Evolutionary conservation across 2,797 vertebrate species (phyloP).

Genomic region (Sternarchorhynchus goeldii): DNA sequence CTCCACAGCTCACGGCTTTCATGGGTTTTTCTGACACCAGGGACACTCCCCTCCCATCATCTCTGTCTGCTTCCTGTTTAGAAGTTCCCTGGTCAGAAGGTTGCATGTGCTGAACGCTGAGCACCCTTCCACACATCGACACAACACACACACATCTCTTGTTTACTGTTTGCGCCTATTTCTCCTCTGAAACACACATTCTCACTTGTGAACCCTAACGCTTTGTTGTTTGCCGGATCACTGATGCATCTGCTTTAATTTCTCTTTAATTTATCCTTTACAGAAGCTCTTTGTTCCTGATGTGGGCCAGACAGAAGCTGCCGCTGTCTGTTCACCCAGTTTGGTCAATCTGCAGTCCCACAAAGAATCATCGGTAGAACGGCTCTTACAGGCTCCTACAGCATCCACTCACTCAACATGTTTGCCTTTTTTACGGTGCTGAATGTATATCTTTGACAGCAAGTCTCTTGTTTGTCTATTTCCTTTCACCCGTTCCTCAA

Average conservation of each 20-base stretch:
- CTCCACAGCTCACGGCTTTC: not conserved
- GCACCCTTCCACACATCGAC: too few relatives aligned
- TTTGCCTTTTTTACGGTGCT: not conserved
- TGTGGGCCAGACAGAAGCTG: slow-evolving; percentile 61
- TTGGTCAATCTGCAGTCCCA: slow-evolving; percentile 43
- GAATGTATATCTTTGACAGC: not conserved
- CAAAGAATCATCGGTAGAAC: slow-evolving; percentile 62
- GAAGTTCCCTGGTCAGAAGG: too few relatives aligned
- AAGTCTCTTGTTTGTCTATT: not conserved
- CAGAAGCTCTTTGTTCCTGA: slow-evolving; percentile 80
- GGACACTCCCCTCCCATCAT: not conserved
- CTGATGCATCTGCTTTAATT: not conserved
- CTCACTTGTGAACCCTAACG: too few relatives aligned
- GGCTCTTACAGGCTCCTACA: not conserved
- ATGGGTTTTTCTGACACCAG: not conserved
- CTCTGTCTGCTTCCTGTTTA: not conserved
- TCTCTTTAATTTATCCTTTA: slow-evolving; percentile 44
- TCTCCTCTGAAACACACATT: too few relatives aligned
- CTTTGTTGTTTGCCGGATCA: too few relatives aligned
- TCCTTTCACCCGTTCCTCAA: too few relatives aligned
- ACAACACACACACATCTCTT: too few relatives aligned
- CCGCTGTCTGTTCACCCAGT: slow-evolving; percentile 57
- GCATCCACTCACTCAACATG: too few relatives aligned
- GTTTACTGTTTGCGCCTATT: too few relatives aligned
- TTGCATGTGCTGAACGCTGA: too few relatives aligned